Base-by-base conservation (phyloP, 1,140 invertebrate species). In the Neoseiulus cucumeris region DNA sequence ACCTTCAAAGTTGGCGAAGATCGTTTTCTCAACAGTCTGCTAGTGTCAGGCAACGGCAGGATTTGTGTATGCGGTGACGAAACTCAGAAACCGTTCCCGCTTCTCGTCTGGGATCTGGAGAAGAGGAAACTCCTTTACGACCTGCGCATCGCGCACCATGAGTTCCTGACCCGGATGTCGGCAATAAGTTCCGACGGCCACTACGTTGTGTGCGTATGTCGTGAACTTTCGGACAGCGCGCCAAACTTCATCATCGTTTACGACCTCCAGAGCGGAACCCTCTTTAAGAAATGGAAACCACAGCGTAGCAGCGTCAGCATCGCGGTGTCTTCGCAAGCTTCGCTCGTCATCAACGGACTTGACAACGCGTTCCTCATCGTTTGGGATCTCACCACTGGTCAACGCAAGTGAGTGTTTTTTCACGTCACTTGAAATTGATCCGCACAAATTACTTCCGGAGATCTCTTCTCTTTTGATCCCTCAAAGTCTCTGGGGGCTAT, bases 161-260 rank as follows among this genome's bases (percentile, higher is more conserved):
- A 91, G 76, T 91, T 91, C 75, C 78, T 89, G 68, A 91, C 87
- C 1, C 81, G 82, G 20, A 78, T 89, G 47, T 83, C 86, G 29
- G 87, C 86, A 64, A 90, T 91, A 66, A 89, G 87, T n/a, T 81
- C 85, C 71, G 87, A 90, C 79, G 88, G 86, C 68, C 79, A 82
- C 70, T 82, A 80, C 72, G 80, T 82, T 7, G 81, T 79, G 66
- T 81, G 79, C 70, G 80, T 80, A 51, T 81, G 80, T 68, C 77
- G 78, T 74, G 87, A 90, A 76, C 79, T 89, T 25, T 85, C 87
- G 71, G 86, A 87, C 72, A 82, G 84, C 0, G 81, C 82, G 30
- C 85, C 87, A 1, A 90, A 89, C 77, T 90, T 89, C 77, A 87
- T 91, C 65, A 86, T 89, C 42, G 87, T 91, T 29, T 91, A 90